Evolutionary conservation across 2,888 invertebrate genomes (phyloP), one percentile per base, ranked within the genome.

Genomic region (Palloptera scutellata): DNA sequence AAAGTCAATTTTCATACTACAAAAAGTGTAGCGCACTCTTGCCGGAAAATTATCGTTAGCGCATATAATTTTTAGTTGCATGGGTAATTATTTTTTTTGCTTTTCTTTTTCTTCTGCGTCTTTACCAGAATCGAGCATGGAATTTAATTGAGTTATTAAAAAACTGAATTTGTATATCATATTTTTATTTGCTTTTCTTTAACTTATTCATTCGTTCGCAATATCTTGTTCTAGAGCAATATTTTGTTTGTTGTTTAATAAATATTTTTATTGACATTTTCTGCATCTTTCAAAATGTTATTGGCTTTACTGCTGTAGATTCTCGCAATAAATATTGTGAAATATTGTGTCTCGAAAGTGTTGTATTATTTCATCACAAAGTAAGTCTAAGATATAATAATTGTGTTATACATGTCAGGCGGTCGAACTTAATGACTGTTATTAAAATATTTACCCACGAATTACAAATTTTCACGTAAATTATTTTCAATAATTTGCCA

Each of bases 131-230:
- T 42, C 30, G 6, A 61, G 61, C 57, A 48, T 43, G 62, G 60
- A 67, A 62, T 59, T 67, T 58, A 67, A 67, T 67, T 67, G 62
- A 67, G 62, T 67, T 67, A 67, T 67, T 67, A 67, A 58, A 51
- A 62, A 62, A 30, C 30, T 4, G 6, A 30, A 30, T 30, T 30
- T 30, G 30, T 30, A 6, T 6, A 6, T 6, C 30, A 30, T 30
- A 30, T 30, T 30, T 4, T 4, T 4, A 4, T 4, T 30, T 30
- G 6, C 30, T 2, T 30, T 4, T 30, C n/a, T 30, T 30, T 30
- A 30, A 30, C 2, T 4, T 30, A 30, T 53, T 61, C 12, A 48
- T 45, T 19, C 19, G 15, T 19, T 20, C 17, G 15, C 9, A 12
- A 53, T 20, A 53, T 20, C 40, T 55, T 30, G 41, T 61, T 52